Evolutionary conservation across 1,140 invertebrate genomes (phyloP).

Genomic region (Brachionus koreanus): DNA sequence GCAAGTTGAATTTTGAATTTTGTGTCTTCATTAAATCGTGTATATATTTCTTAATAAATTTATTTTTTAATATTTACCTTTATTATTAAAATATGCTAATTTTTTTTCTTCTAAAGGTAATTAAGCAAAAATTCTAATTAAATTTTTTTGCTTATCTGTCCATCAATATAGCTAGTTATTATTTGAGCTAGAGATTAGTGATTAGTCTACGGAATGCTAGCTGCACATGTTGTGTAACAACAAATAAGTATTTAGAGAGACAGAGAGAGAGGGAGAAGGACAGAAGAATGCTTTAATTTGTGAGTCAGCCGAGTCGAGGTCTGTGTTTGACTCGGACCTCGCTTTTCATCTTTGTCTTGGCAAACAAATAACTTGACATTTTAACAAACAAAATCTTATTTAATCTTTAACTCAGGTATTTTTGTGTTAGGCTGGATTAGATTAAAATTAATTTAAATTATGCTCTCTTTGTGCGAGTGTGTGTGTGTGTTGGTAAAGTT

Average conservation of each 20-base stretch:
- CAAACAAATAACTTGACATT: not conserved
- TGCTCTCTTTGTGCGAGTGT: not conserved
- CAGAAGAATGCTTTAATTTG: not conserved
- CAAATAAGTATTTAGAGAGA: not conserved
- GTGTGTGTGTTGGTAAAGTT: not conserved
- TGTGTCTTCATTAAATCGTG: not conserved
- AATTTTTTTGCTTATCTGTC: not conserved
- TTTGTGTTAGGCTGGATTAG: constrained; percentile 7
- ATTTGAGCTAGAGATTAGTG: not conserved
- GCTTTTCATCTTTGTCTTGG: not conserved
- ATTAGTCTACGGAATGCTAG: not conserved
- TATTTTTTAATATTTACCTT: constrained; percentile 6
- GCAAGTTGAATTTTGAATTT: not conserved
- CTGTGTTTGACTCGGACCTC: not conserved
- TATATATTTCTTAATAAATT: constrained; percentile 7
- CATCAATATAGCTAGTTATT: too few relatives aligned
- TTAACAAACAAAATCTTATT: constrained; percentile 23
- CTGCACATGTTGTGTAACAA: not conserved
- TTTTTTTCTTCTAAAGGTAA: not conserved
- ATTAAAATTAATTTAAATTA: constrained; percentile 10
- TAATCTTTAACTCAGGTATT: constrained; percentile 33
- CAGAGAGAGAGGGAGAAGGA: too few relatives aligned
- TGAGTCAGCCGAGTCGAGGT: not conserved
- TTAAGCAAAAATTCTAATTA: constrained; percentile 11
- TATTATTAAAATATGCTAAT: constrained; percentile 3